Evolutionary conservation across 2,888 invertebrate species (phyloP), one percentile per base, ranked within the genome.

Genomic region (Aporophyla nigra): DNA sequence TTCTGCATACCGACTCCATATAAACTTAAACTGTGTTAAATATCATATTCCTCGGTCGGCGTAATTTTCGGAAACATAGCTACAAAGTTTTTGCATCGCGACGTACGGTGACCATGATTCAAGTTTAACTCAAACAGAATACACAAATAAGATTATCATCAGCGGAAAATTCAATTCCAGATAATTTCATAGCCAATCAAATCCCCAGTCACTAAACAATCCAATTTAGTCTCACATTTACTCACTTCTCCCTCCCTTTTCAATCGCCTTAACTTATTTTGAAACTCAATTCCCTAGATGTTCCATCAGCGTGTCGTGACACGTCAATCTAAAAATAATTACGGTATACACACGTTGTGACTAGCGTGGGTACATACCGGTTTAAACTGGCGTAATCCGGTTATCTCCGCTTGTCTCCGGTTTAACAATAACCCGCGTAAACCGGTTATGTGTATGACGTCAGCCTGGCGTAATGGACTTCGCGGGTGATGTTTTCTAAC

Each of bases 401-500:
- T 85, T 83, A 83, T 71, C 56, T 74, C 86, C 83, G 54, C 59
- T 61, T 61, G 75, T 78, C 75, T 74, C 72, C 68, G 46, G 79
- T 76, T 62, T 67, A 76, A 66, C 66, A 83, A 78, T 74, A 83
- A 76, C 82, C 71, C 65, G 59, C 14, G 61, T 78, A 73, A 86
- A 73, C 79, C 66, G 73, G 86, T 71, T 81, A 80, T 71, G n/a
- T 59, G 5, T 46, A 33, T 54, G 77, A 82, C 58, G 43, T 49
- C 21, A 51, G 14, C 3, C 27, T 73, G 54, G 56, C 56, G 70
- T 67, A 24, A 78, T 69, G 7, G 53, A 46, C 16, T 49, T 40
- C 1, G 16, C 4, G 7, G 5, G 10, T 76, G 16, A 14, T 27
- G 5, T 24, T 46, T 43, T 46, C 43, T 10, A 12, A 10, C 1